Evolutionary conservation across 1,140 invertebrate species (phyloP), one percentile per base, ranked within the genome.

Genomic region (Schlechtendalia chinensis): DNA sequence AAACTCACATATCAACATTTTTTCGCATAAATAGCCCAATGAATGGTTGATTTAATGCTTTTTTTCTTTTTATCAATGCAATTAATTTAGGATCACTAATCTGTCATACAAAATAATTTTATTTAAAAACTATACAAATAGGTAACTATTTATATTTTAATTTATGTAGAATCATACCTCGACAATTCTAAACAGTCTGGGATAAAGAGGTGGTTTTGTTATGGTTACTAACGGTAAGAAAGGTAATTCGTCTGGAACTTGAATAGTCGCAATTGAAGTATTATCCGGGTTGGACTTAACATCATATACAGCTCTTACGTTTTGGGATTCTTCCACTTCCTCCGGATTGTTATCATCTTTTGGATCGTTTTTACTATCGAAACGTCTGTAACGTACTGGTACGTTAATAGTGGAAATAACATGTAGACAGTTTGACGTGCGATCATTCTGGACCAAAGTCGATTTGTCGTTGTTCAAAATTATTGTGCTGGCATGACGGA

Each of bases 11-110:
- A 85, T 96, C 50, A 29, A 72, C 93, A 85, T 92, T 91, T 86
- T 93, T 97, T 84, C 98, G 98, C 82, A 99, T 88, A 86, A 99
- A 99, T 19, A 99, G 93, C 53, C 98, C 98, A 83, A 96, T 93
- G 86, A 99, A 99, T 0, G 98, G 98, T 85, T 98, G 96, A 86
- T 97, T 97, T 10, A 99, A 85, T 86, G 93, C 94, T 0, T 99
- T 94, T 89, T 99, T 99, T 83, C 96, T 90, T 87, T 95, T 89
- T 81, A 99, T 90, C 45, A 99, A 85, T 85, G 97, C 93, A 84
- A 98, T 95, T 61, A 99, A 87, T 67, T 90, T 87, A 82, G 94
- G 93, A 88, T 99, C 93, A 27, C 92, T 91, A 19, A 99, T 88
- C 93, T 95, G 84, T 77, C 88, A 89, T 19, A 32, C 82, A 74